Base-by-base conservation (phyloP, 2,113 vertebrate genomes). In the Nibea coibor region DNA sequence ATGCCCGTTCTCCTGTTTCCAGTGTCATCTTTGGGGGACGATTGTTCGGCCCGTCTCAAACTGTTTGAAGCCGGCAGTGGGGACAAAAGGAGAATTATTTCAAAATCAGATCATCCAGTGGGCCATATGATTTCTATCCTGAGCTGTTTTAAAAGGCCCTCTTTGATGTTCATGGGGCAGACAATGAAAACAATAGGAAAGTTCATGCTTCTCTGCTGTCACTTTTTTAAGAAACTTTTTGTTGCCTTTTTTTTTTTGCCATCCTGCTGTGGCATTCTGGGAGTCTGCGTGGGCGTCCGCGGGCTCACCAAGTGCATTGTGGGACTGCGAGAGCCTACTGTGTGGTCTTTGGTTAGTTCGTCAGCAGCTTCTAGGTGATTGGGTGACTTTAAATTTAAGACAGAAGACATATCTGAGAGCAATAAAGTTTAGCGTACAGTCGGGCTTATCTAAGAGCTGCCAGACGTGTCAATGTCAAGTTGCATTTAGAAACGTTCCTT, bases 11-110 rank as follows among this genome's bases (percentile, higher is more conserved):
- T 39, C 20, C 43, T 1, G 22, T 59, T 88, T 80, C 78, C 79
- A 72, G 62, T 83, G 88, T 84, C 85, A 85, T 91, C 86, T 88
- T 61, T 85, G 82, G 31, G 74, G 75, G 64, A 51, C 1, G 28
- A 81, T 39, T 77, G 83, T 86, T 83, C 5, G 54, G 68, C 35
- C 71, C 4, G 56, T 72, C 68, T n/a, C 47, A 63, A 68, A 54
- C 31, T 14, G 17, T 88, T 84, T 88, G 85, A 90, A 87, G 83
- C 73, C 24, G 39, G 63, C 57, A 39, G 56, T 68, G 11, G 12
- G 75, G 72, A 91, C 86, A 87, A 90, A 88, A 83, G 87, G 51
- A 82, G 66, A 87, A 75, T 91, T 85, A 85, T 87, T 88, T 81
- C 12, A 86, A 89, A 87, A 86, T 87, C 81, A 67, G 78, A 88